These are phyloP conservation scores for Meganola albula DNA, from an alignment of 2,888 invertebrate species.

Conservation along the genomic window DNA sequence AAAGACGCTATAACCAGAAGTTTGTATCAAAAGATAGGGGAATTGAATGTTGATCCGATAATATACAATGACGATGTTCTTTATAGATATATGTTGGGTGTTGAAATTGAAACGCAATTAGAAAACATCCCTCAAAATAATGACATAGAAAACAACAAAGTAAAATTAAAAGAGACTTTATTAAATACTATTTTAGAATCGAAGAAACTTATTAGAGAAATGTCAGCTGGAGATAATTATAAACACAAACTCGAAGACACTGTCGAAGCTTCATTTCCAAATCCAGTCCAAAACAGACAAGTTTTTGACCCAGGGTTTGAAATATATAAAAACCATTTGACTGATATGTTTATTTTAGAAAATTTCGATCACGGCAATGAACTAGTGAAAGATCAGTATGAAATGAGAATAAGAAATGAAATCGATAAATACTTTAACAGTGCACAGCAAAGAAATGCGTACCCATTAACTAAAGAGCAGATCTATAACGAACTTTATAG, in stretches of 20 bases:
- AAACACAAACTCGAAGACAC: slow-evolving; percentile 43
- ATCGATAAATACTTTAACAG: slow-evolving; percentile 41
- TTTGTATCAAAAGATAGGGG: slow-evolving; percentile 45
- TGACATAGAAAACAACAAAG: slow-evolving; percentile 30
- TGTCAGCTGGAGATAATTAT: slow-evolving; percentile 41
- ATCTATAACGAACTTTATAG: slow-evolving; percentile 47
- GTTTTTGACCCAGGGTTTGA: slow-evolving; percentile 45
- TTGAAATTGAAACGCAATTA: slow-evolving; percentile 41
- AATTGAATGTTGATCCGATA: slow-evolving; percentile 40
- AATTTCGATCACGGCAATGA: slow-evolving; percentile 51
- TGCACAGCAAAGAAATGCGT: slow-evolving; percentile 37
- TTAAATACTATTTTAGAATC: slow-evolving; percentile 37
- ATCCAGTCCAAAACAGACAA: slow-evolving; percentile 28
- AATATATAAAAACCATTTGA: slow-evolving; percentile 47
- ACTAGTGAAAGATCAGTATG: slow-evolving; percentile 39
- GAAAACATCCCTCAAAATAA: slow-evolving; percentile 33
- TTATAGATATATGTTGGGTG: slow-evolving; percentile 37
- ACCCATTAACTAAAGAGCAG: slow-evolving; percentile 39
- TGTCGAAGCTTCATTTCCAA: slow-evolving; percentile 44
- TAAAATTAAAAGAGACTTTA: slow-evolving; percentile 33
- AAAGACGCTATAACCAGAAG: slow-evolving; percentile 39
- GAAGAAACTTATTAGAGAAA: slow-evolving; percentile 35
- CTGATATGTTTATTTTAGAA: slow-evolving; percentile 50
- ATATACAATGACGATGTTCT: slow-evolving; percentile 38
- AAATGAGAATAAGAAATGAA: slow-evolving; percentile 36